Conservation (phyloP, 92 coral and sea anemone genomes). For the Heteractis magnifica region DNA sequence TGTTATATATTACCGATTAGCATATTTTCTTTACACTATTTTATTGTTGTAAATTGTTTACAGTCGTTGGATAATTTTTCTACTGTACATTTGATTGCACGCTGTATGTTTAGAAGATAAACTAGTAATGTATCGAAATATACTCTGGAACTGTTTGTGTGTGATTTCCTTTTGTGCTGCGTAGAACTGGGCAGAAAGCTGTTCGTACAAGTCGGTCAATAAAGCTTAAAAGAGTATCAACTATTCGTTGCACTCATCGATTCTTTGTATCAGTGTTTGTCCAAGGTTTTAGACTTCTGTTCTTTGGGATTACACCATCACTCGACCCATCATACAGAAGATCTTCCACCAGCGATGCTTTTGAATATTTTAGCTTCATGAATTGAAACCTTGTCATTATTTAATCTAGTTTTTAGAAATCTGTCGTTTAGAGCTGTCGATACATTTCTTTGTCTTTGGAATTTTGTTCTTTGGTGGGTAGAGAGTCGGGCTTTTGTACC, state of each 20-base stretch:
- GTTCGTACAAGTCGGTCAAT: constrained; percentile 34
- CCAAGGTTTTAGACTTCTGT: not conserved
- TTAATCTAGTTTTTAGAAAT: not conserved
- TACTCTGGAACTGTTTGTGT: not conserved
- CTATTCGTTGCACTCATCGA: constrained; percentile 12
- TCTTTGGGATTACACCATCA: constrained; percentile 69
- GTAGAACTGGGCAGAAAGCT: constrained; percentile 10
- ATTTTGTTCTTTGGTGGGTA: not conserved
- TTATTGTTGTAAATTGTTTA: constrained; percentile 19
- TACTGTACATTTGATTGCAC: not conserved
- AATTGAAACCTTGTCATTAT: constrained; percentile 1
- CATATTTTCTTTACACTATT: constrained; percentile 9
- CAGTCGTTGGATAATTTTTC: not conserved
- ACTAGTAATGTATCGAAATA: not conserved
- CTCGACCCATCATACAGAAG: constrained; percentile 32
- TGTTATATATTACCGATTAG: constrained; percentile 9
- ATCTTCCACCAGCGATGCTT: not conserved
- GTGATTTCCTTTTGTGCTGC: not conserved
- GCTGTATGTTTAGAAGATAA: not conserved
- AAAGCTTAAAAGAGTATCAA: constrained; percentile 43
- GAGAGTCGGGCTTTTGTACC: not conserved
- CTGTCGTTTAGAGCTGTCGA: not conserved
- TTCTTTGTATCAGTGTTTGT: constrained; percentile 17
- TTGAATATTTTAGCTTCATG: not conserved
- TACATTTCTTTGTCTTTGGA: not conserved